phyloP scores from a whole-genome alignment of 2,797 vertebrate genomes.

The Peromyscus eremicus region DNA sequence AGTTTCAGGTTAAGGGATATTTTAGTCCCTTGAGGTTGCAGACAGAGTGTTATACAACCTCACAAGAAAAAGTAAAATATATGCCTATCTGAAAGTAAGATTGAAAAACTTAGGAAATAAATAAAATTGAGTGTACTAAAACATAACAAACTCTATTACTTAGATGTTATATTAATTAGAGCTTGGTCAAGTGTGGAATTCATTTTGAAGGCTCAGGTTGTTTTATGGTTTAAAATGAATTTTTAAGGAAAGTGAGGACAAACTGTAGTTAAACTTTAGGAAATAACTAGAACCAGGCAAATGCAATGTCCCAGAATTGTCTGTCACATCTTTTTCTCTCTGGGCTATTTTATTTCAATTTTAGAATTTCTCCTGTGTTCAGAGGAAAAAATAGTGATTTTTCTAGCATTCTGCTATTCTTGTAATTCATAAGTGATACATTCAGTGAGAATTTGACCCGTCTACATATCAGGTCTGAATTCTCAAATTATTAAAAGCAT shows the following conservation, averaged over 20 bases:
- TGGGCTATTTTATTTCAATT: neutral
- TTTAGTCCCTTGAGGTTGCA: conserved; percentile 57
- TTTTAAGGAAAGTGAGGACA: conserved; percentile 25
- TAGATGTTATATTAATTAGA: conserved; percentile 47
- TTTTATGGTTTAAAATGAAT: conserved; percentile 29
- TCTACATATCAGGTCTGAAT: neutral
- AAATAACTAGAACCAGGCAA: conserved; percentile 47
- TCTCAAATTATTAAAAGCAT: neutral
- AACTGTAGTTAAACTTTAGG: neutral
- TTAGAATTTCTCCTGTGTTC: neutral
- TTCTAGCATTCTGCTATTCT: neutral
- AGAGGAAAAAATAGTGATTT: neutral
- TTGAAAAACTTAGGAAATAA: conserved; percentile 52
- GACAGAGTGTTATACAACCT: neutral
- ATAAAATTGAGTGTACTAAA: conserved; percentile 14
- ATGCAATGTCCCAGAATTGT: conserved; percentile 27
- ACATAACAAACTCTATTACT: neutral
- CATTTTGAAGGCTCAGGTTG: conserved; percentile 5
- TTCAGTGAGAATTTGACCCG: neutral
- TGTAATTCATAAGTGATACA: neutral
- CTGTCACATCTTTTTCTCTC: neutral
- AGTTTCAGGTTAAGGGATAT: conserved; percentile 25
- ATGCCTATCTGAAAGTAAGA: neutral
- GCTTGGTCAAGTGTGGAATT: conserved; percentile 42
- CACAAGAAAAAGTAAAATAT: neutral